Evolutionary conservation across 2,888 invertebrate genomes (phyloP).

Genomic region (Parnassius orleans): DNA sequence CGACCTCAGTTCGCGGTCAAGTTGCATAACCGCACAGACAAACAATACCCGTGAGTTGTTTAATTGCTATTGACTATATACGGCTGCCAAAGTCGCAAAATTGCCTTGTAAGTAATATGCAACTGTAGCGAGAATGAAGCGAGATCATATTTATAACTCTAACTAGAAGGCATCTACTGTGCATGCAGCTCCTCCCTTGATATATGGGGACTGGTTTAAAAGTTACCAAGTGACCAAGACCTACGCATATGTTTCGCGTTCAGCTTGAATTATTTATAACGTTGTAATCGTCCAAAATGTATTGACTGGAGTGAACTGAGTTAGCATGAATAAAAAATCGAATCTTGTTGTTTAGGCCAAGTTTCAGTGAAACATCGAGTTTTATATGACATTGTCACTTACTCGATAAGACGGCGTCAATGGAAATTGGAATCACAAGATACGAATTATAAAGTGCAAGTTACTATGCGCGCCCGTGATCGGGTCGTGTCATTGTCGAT

Average conservation of each 20-base stretch:
- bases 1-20: conserved; percentile 77
- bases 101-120: background rate
- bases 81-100: conserved; percentile 12
- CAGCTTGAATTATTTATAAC: conserved; percentile 6
- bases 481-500: conserved; percentile 55
- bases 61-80: conserved; percentile 14
- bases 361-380: background rate
- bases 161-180: background rate
- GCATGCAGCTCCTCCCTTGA: background rate
- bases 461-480: conserved; percentile 37
- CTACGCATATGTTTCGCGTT: background rate
- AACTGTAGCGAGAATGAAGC: background rate
- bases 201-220: conserved; percentile 10
- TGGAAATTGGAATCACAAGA: conserved; percentile 30
- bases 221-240: background rate
- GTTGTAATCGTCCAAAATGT: conserved; percentile 1
- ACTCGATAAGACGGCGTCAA: conserved; percentile 25
- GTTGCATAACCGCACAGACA: conserved; percentile 71
- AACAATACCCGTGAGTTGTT: conserved; percentile 57
- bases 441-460: conserved; percentile 29
- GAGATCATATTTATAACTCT: conserved; percentile 1
- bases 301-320: too few relatives aligned
- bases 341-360: too few relatives aligned
- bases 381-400: conserved; percentile 26
- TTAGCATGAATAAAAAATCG: too few relatives aligned